A percentile compares a stretch with the other conserved stretches of the same genome.
Evolutionary conservation across 2,113 vertebrate species (phyloP).

Genomic region (Odontesthes bonariensis): DNA sequence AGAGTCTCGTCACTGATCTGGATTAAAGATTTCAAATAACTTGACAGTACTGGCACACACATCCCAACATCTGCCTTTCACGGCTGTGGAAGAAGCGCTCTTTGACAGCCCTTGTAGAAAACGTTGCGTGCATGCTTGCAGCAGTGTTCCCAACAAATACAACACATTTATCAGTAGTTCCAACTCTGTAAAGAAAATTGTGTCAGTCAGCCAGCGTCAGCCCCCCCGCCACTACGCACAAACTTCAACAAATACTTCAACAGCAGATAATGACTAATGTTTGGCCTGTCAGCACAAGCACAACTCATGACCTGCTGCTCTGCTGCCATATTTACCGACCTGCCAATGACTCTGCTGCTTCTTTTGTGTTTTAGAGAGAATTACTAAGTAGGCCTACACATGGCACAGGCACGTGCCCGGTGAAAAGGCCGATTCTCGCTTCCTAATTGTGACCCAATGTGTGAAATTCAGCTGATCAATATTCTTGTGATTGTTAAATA

Average conservation of each 20-base stretch:
- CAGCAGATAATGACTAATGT: constrained; percentile 1
- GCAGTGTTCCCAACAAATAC: neutral
- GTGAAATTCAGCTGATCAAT: neutral
- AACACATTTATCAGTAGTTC: neutral
- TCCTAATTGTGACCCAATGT: neutral
- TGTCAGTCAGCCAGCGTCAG: neutral
- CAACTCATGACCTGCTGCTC: constrained; percentile 1
- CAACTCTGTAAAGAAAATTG: neutral
- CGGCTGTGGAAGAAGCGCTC: neutral
- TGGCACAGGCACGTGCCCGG: no score
- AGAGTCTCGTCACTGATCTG: no score
- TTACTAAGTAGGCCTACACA: no score
- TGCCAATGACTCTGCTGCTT: neutral
- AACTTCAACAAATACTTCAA: constrained; percentile 1
- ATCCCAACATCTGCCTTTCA: neutral
- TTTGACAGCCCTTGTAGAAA: neutral
- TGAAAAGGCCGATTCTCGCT: neutral
- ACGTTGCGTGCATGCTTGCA: neutral
- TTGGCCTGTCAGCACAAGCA: neutral
- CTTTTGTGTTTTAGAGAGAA: neutral
- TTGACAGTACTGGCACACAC: no score
- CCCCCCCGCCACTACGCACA: neutral
- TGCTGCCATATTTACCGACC: constrained; percentile 1
- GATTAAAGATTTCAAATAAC: no score
- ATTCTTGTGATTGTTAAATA: no score